Conservation (phyloP, 2,888 invertebrate species). For the Camponotus fellah region DNA sequence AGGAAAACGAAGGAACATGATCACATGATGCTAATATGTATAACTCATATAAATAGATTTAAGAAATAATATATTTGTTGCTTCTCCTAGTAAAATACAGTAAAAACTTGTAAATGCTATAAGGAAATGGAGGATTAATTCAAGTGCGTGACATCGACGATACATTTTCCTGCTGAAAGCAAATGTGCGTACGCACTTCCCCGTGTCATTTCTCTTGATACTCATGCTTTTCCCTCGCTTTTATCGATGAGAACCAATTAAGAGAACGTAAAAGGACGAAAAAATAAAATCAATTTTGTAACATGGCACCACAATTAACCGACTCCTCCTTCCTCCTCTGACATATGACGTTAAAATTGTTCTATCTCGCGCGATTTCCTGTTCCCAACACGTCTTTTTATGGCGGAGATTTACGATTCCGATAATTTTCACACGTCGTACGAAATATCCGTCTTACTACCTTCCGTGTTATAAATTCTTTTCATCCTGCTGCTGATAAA, state of each 20-base stretch:
- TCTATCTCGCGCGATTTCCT: conserved; percentile 37
- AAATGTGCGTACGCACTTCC: conserved; percentile 30
- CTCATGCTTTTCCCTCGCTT: conserved; percentile 11
- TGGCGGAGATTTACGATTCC: conserved; percentile 25
- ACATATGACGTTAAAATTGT: conserved; percentile 26
- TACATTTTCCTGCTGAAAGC: conserved; percentile 35
- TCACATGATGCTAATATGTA: background rate
- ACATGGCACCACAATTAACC: conserved; percentile 15
- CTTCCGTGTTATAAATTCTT: conserved; percentile 37
- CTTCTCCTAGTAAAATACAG: background rate
- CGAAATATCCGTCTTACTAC: conserved; percentile 41
- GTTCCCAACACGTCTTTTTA: conserved; percentile 19
- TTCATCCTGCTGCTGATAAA: conserved; percentile 21
- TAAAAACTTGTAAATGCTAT: background rate
- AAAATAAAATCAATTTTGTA: conserved; percentile 46
- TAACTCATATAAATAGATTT: background rate
- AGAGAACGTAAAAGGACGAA: conserved; percentile 51
- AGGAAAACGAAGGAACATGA: background rate
- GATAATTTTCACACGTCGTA: conserved; percentile 48
- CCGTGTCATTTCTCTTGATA: conserved; percentile 6
- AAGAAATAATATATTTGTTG: background rate
- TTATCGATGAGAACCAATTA: conserved; percentile 34
- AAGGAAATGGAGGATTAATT: conserved; percentile 29
- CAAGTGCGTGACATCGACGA: conserved; percentile 22
- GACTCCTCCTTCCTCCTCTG: conserved; percentile 10